Base-by-base conservation (phyloP, 64 coral and sea anemone species). In the Porites lutea region DNA sequence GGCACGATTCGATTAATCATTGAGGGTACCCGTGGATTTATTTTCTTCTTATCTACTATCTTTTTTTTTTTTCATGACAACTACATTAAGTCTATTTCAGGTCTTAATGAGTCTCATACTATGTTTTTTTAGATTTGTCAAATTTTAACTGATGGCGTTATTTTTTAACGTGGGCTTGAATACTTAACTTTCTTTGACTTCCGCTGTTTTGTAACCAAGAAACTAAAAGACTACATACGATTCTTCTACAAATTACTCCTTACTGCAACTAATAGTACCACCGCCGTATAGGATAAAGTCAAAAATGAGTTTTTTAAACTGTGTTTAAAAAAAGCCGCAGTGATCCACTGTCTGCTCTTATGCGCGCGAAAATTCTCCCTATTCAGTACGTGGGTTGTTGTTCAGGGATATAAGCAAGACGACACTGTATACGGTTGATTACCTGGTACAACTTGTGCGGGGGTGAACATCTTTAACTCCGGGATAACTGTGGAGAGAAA, bases 371-470 rank as follows among this genome's bases (percentile, higher is more conserved):
- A 13, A 47, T 45, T 14, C 43, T 5, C 20, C 18, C 20, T 10
- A 13, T 46, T 14, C 20, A 8, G 20, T 73, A 27, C 18, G 45
- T 73, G 45, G 20, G 70, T 9, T 27, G 45, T 9, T 27, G 20
- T 27, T 6, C 45, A 27, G 4, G 70, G 45, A 27, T 13, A 46
- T 3, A 8, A 9, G 45, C 45, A 14, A 14, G 20, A 58, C 13
- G 18, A 9, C 4, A 82, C 3, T 10, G 8, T 18, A 49, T 11
- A 59, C 37, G 14, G 20, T 44, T 13, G 10, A 44, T 72, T 88
- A 91, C 91, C 82, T 52, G 91, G 91, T 45, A 93, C 91, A 46
- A 93, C 85, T 70, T 93, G 91, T 13, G 91, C 91, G 16, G 91
- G 21, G 20, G 73, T 77, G 47, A 75, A 72, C 91, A 87, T 93